phyloP scores from a whole-genome alignment of 1,140 invertebrate species.

The Nymphalis io region DNA sequence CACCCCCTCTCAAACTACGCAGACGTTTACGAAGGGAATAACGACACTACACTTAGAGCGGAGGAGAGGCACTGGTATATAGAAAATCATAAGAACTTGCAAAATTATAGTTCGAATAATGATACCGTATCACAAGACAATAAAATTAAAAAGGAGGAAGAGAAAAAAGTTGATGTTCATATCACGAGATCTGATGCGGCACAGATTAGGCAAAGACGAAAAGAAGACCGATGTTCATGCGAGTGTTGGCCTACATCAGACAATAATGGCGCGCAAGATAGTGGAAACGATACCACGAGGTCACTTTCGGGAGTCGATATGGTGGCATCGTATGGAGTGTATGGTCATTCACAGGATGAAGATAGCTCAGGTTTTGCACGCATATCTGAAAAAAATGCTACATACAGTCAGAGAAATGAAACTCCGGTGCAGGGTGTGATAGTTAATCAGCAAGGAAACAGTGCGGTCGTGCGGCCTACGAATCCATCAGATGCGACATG shows the following conservation, averaged over 20 bases:
- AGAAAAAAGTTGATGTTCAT: conserved; percentile 67
- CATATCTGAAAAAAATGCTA: conserved; percentile 67
- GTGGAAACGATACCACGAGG: conserved; percentile 63
- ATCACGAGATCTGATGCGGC: conserved; percentile 62
- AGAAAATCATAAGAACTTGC: conserved; percentile 78
- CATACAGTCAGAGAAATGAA: conserved; percentile 67
- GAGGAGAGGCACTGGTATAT: conserved; percentile 80
- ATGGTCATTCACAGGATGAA: conserved; percentile 77
- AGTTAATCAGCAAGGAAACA: conserved; percentile 78
- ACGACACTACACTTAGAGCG: conserved; percentile 77
- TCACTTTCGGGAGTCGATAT: conserved; percentile 78
- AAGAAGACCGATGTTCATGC: conserved; percentile 78
- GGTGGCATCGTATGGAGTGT: conserved; percentile 79
- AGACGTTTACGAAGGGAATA: conserved; percentile 78
- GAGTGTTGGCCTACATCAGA: conserved; percentile 80
- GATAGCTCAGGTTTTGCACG: conserved; percentile 77
- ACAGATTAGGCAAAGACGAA: conserved; percentile 68
- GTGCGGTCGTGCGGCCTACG: conserved; percentile 71
- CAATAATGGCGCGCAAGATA: conserved; percentile 62
- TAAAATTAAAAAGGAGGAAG: conserved; percentile 77
- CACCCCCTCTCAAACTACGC: conserved; percentile 74
- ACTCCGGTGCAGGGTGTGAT: conserved; percentile 76
- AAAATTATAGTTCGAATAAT: conserved; percentile 63
- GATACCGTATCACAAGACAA: conserved; percentile 66
- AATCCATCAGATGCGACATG: conserved; percentile 51